Base-by-base conservation (phyloP, 2,888 invertebrate species). In the Stenurella melanura region DNA sequence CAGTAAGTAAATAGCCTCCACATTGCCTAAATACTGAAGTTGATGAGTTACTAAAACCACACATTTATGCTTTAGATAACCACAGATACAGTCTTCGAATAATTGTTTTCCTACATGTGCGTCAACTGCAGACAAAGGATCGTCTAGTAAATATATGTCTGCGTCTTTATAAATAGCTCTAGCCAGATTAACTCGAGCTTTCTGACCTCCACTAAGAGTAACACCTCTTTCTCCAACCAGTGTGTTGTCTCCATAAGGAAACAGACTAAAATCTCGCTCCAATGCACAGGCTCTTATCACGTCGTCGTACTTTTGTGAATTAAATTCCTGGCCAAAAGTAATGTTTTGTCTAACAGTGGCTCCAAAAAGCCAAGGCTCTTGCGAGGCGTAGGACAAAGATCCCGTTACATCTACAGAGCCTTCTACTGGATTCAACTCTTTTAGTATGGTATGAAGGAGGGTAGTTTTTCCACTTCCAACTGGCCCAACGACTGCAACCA, bases 151-250 rank as follows among this genome's bases (percentile, higher is more conserved):
- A 58, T 58, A 58, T 19, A 58, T 58, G 21, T 58, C 58, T 21
- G 58, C 18, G 10, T 58, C 58, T 58, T 58, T 58, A 12, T 58
- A 58, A 58, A 58, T 19, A 58, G 58, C 58, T 10, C 58, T 58
- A 19, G 58, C 58, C 0, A 58, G 58, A 21, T 58, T 58, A 19
- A 58, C 21, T 18, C 58, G 58, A 4, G 58, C 58, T 19, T 15
- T 18, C 6, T 58, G 58, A 58, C 58, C 58, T 12, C 58, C 21
- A 58, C 58, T 58, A 19, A 58, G 58, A 58, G 58, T 58, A 21
- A 58, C 58, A 58, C 58, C 58, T 21, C 58, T 58, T 18, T 58
- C 21, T 58, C 58, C 58, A 21, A 58, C 58, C 9, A 58, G 58
- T 19, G 58, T 58, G 2, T 12, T 10, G 21, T 58, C 58, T 1